These are phyloP conservation scores for Asarcornis scutulata DNA, from an alignment of 2,113 vertebrate species.

Conservation along the genomic window DNA sequence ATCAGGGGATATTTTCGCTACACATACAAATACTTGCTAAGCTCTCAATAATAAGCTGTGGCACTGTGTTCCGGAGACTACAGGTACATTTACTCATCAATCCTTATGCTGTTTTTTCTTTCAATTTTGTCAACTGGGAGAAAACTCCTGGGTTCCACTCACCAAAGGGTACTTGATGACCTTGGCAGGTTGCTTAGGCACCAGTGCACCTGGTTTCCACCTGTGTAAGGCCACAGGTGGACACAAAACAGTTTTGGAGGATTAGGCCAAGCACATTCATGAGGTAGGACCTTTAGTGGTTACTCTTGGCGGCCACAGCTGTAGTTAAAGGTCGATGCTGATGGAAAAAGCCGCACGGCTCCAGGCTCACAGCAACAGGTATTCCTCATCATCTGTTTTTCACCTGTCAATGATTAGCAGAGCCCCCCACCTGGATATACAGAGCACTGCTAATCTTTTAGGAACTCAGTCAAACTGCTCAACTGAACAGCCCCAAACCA, in stretches of 20 bases:
- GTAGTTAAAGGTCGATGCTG: background rate
- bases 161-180: background rate
- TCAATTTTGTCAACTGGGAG: background rate
- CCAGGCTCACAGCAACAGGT: background rate
- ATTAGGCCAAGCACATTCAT: background rate
- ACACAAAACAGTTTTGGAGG: background rate
- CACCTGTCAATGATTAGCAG: background rate
- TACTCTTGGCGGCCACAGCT: background rate
- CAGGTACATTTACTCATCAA: background rate
- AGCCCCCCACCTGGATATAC: background rate
- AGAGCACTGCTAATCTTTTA: too few species aligned
- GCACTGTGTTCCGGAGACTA: background rate
- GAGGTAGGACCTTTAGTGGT: background rate
- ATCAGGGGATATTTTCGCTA: background rate
- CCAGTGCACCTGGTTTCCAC: background rate
- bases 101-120: background rate
- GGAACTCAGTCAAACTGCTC: background rate
- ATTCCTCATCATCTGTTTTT: background rate
- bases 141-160: background rate
- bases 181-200: accelerated
- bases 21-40: background rate
- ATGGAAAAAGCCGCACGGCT: background rate
- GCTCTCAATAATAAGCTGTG: background rate
- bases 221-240: background rate
- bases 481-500: background rate